Evolutionary conservation across 2,888 invertebrate genomes (phyloP), one percentile per base, ranked within the genome.

Genomic region (Ernsta delagoae): DNA sequence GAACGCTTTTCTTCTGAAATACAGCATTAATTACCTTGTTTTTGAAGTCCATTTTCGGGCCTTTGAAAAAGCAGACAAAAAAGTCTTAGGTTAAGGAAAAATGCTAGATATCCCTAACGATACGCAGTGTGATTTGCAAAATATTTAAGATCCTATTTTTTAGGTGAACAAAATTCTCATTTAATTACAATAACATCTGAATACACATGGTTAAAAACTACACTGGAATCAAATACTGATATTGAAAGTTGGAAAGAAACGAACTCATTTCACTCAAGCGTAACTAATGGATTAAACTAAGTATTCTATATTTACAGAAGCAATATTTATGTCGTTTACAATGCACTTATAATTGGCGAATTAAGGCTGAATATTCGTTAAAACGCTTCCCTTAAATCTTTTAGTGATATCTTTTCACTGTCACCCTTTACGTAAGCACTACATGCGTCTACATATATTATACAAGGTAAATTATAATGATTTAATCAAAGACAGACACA

Each of bases 271-370:
- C 72, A 75, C 70, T 75, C 73, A 66, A 71, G 71, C 60, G 56
- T 43, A 24, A 48, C 68, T 64, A 72, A 60, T 71, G 65, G 48
- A 74, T 72, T 71, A 77, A 78, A 72, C 78, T 79, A 78, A 72
- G 78, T 79, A 82, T 76, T 73, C 82, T 87, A 87, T 88, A 88
- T 88, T 85, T 88, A 88, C 88, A 88, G 78, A 81, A 79, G 76
- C 75, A 77, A 78, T 43, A 43, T 4, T 43, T 78, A 59, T 12
- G 39, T 5, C 16, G 34, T 59, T 36, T 39, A 59, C 36, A 39
- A 3, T 39, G 24, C 53, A 24, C 24, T 24, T 53, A 39, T 39
- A 12, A 59, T 7, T 39, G 36, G n/a, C 39, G 57, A 39, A 39
- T 39, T 39, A 59, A 12, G 3, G 53, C 9, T 53, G 53, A 53